Conservation (phyloP, 35 echinoderm and acorn worm genomes). For the Heliocidaris tuberculata region DNA sequence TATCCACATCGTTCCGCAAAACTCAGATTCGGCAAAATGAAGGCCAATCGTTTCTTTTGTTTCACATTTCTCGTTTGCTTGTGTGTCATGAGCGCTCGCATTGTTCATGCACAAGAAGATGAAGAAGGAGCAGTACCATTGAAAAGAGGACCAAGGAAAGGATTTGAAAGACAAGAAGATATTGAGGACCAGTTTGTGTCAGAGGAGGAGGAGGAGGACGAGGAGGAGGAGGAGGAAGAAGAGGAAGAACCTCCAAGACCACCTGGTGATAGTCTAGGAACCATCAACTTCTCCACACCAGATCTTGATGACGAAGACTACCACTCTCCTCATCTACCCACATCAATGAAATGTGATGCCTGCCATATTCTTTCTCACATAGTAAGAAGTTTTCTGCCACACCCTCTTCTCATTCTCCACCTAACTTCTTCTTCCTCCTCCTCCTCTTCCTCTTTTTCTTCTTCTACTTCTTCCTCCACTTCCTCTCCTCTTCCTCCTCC, state of each 20-base stretch:
- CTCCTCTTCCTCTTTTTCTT: no score
- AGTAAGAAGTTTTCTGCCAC: conserved; percentile 48
- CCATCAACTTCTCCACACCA: conserved; percentile 66
- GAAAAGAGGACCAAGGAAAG: background rate
- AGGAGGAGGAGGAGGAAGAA: conserved; percentile 47
- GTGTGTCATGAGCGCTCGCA: background rate
- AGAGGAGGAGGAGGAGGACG: conserved; percentile 20
- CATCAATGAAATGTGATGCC: conserved; percentile 85
- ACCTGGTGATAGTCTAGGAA: conserved; percentile 23
- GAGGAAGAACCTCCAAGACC: background rate
- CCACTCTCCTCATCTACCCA: conserved; percentile 75
- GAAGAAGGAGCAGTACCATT: background rate
- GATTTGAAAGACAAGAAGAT: conserved; percentile 5
- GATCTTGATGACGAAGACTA: conserved; percentile 81
- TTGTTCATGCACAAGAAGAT: background rate
- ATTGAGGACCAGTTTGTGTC: background rate
- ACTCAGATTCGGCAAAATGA: background rate
- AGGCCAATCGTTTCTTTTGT: background rate
- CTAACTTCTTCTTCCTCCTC: background rate
- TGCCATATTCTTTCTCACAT: conserved; percentile 73
- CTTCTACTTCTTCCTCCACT: no score
- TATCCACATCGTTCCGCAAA: background rate
- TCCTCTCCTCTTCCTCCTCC: no score
- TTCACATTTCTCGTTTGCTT: background rate
- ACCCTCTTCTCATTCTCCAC: background rate